Conservation (phyloP, 2,888 invertebrate genomes). For the Parnassius glacialis region DNA sequence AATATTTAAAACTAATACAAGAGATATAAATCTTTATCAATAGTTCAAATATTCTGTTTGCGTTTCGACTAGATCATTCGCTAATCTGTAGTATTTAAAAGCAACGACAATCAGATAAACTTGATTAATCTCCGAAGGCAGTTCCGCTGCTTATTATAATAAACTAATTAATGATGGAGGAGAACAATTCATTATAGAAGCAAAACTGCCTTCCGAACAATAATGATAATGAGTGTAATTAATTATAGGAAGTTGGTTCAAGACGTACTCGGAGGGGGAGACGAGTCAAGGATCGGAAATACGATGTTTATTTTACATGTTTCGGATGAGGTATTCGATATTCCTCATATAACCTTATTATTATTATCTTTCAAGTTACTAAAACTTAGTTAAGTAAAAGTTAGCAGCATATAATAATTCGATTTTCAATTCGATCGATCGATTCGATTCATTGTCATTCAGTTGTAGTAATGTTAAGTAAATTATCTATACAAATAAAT, state of each 20-base stretch:
- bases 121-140: constrained; percentile 75
- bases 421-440: too few species aligned
- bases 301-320: constrained; percentile 13
- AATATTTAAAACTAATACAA: too few species aligned
- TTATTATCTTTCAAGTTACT: too few species aligned
- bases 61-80: constrained; percentile 19
- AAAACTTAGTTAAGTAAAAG: too few species aligned
- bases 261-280: constrained; percentile 66
- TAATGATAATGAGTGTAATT: constrained; percentile 81
- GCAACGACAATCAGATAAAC: constrained; percentile 71
- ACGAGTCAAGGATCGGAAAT: constrained; percentile 34
- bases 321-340: constrained; percentile 43
- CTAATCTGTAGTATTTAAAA: constrained; percentile 47
- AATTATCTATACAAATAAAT: too few species aligned
- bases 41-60: too few species aligned
- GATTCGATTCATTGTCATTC: too few species aligned
- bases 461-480: too few species aligned
- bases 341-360: not conserved
- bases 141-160: constrained; percentile 78
- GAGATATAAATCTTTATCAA: too few species aligned
- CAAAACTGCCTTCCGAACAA: constrained; percentile 81
- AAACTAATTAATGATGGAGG: constrained; percentile 80
- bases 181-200: constrained; percentile 80
- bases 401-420: too few species aligned
- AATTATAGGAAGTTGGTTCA: constrained; percentile 79